Base-by-base conservation (phyloP, 2,888 invertebrate species). In the Cheilosia pagana region DNA sequence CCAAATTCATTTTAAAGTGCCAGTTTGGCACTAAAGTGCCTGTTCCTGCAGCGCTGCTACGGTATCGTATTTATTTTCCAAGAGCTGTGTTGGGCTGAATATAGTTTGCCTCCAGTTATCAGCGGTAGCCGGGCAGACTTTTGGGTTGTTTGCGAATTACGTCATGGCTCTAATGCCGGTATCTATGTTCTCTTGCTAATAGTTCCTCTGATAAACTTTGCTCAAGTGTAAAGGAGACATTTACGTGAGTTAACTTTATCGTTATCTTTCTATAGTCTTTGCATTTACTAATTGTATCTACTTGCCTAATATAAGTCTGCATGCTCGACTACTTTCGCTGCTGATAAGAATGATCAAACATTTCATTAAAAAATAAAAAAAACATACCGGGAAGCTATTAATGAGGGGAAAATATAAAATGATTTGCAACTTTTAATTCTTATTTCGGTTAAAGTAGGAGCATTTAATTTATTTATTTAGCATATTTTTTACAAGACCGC, bases 171-270 rank as follows among this genome's bases (percentile, higher is more conserved):
- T 50, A 23, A 52, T 6, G 41, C 53, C 41, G 25, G 2, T 21
- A 25, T 52, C 23, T 39, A n/a, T n/a, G 14, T 52, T 57, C 12
- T 41, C 39, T 14, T 23, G 35, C 25, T 10, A 52, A 52, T 14
- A 59, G 39, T 52, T 60, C 7, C 19, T 50, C 28, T 52, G 71
- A 71, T 71, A 60, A 60, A 65, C 41, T 60, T 23, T 31, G 12
- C 23, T 45, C 68, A 48, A 48, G 77, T 48, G 77, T 62, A 48
- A 53, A 70, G 39, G 23, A 43, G n/a, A 12, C 35, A 62, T 68
- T 68, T 68, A 62, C 68, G 76, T 45, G 68, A 60, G 53, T 60
- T 76, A 60, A 10, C 19, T 14, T 70, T 77, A 77, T 77, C 55
- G 68, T 55, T 70, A 77, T 77, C 77, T 68, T 25, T 14, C 28